Conservation (phyloP, 2,888 invertebrate genomes). For the Polymixis flavicincta region DNA sequence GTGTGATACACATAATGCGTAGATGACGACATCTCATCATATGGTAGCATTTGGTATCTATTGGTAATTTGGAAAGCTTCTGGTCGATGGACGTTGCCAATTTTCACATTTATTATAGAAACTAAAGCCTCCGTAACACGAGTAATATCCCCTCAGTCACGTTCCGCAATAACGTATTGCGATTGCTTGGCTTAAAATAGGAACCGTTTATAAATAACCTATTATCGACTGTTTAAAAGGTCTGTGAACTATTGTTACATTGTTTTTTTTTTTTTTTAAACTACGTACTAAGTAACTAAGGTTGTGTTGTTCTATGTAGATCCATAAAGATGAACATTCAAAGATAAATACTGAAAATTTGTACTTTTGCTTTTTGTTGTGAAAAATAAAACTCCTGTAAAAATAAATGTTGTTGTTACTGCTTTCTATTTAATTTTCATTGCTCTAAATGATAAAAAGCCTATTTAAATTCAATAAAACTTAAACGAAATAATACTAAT, state of each 20-base stretch:
- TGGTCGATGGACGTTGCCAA: background rate
- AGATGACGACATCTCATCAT: background rate
- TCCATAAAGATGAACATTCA: no score
- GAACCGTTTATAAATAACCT: conserved; percentile 50
- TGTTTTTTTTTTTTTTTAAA: no score
- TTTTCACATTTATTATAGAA: conserved; percentile 34
- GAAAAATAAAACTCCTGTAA: background rate
- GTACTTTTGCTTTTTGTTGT: no score
- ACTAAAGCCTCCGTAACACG: conserved; percentile 32
- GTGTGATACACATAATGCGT: background rate
- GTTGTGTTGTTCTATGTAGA: background rate
- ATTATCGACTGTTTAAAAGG: conserved; percentile 37
- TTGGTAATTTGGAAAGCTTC: background rate
- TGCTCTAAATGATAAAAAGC: background rate
- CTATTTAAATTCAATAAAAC: conserved; percentile 7
- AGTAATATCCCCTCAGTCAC: conserved; percentile 52
- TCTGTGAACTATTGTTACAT: background rate
- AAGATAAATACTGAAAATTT: background rate
- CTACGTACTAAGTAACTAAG: no score
- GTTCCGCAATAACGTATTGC: conserved; percentile 52
- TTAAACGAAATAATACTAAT: conserved; percentile 18
- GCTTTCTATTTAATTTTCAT: background rate
- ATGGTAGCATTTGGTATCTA: background rate
- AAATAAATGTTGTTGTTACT: background rate
- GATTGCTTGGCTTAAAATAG: conserved; percentile 49